Base-by-base conservation (phyloP, 2,113 vertebrate species). In the Oreotrochilus melanogaster region DNA sequence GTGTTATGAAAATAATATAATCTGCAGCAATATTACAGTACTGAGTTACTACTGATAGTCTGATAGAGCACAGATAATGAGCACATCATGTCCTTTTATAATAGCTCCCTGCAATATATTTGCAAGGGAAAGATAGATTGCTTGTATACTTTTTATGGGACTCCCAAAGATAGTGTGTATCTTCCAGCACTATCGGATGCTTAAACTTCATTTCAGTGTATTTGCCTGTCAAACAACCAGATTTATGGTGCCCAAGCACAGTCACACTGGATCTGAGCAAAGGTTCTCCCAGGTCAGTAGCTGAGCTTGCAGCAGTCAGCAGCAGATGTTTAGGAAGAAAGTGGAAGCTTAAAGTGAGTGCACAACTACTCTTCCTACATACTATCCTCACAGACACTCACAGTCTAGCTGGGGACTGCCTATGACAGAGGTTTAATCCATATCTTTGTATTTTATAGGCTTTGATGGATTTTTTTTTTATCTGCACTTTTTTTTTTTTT, bases 1-100 rank as follows among this genome's bases (percentile, higher is more conserved):
- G 27, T 81, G 81, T 95, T 90, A 97, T 85, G 88, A 95, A 89
- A 97, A 94, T 78, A 94, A 90, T 21, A 74, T 83, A 70, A 96
- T 94, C 92, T 96, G 35, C 3, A 6, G 75, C 71, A 67, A 90
- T 94, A 86, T 19, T 92, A 76, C 60, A 84, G 56, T 18, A 21
- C 67, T 43, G 74, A 60, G 62, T 80, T 81, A 75, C 79, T 71
- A 72, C 27, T 4, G 14, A 17, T 37, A 80, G 61, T 27, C 54
- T 66, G 82, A 83, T 23, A 81, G 43, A 74, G 60, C 5, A 0
- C 2, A 94, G 89, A 91, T 95, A 96, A 58, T 0, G 1, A 96
- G 61, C 7, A 87, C 64, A 82, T 84, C 31, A 7, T 30, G 58
- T 9, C 54, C 31, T 70, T 94, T 88, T 73, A 90, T 70, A 93